Base-by-base conservation (phyloP, 2,888 invertebrate genomes). In the Epinotia brunnichana region DNA sequence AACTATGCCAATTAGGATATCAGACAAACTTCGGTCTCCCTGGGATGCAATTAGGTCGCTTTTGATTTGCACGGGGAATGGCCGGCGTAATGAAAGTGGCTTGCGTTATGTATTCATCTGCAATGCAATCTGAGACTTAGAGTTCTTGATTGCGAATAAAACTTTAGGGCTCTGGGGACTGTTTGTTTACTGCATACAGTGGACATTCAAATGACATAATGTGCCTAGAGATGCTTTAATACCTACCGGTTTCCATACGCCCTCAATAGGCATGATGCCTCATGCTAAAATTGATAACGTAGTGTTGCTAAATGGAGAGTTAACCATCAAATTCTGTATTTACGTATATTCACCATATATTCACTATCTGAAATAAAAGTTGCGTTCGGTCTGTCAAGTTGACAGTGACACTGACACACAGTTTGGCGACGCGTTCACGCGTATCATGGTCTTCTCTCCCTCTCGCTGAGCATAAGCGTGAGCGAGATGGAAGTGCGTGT, bases 61-160 rank as follows among this genome's bases (percentile, higher is more conserved):
- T 72, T 72, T 72, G 67, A 72, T 68, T 72, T 72, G 67, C 67
- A 53, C 61, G 17, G n/a, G 21, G 48, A 72, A 10, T 56, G 67
- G 35, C 41, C 15, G 72, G 21, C 39, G 67, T 61, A 68, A 62
- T 68, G 24, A 62, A 68, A 72, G 61, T 72, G 72, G n/a, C 35
- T 11, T 35, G 19, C 48, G 41, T 68, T 72, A 57, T 67, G 61
- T 56, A 72, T 57, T 72, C 56, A 72, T 72, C 67, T 56, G 24
- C 56, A 72, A 67, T 67, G 61, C 67, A 72, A 72, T 68, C 21
- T 67, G 67, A 56, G 54, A 56, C 67, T 61, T 68, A 62, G 51
- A 53, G 61, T 13, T 53, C 60, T 54, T 62, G 72, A 72, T 68
- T 67, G 48, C 61, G 17, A 56, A 66, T 72, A 68, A 72, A 72